A percentile compares a stretch with the other conserved stretches of the same genome.
These are phyloP conservation scores for Xerus rutilus DNA, from an alignment of 2,797 vertebrate species.

Conservation along the genomic window DNA sequence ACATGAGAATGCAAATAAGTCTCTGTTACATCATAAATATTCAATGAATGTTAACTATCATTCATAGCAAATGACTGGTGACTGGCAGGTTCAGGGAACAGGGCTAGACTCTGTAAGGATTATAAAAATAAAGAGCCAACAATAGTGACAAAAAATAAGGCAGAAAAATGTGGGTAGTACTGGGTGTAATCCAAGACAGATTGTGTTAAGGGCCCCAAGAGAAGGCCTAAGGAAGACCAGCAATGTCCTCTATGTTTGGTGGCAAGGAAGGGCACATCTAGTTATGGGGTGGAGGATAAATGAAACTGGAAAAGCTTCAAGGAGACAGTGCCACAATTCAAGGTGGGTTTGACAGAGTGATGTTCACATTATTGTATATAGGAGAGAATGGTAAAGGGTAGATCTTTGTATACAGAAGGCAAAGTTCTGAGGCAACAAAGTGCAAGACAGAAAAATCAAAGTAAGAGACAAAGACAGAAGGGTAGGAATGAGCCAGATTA, in stretches of 20 bases:
- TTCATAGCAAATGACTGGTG: not conserved
- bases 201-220: not conserved
- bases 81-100: not conserved
- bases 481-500: not conserved
- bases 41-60: not conserved
- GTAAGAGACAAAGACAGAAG: not conserved
- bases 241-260: not conserved
- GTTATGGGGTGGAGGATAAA: not conserved
- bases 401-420: not conserved
- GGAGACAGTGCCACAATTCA: not conserved
- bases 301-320: not conserved
- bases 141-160: not conserved
- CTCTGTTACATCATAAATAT: not conserved
- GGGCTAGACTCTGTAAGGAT: not conserved
- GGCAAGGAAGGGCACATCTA: not conserved
- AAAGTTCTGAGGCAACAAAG: not conserved
- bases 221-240: not conserved
- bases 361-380: not conserved
- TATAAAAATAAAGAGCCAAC: not conserved
- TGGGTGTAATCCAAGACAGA: not conserved
- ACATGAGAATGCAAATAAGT: not conserved
- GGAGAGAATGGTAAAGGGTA: not conserved
- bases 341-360: not conserved
- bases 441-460: constrained; percentile 23
- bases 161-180: not conserved